phyloP scores from a whole-genome alignment of 2,888 invertebrate genomes.

The Callinectes sapidus region DNA sequence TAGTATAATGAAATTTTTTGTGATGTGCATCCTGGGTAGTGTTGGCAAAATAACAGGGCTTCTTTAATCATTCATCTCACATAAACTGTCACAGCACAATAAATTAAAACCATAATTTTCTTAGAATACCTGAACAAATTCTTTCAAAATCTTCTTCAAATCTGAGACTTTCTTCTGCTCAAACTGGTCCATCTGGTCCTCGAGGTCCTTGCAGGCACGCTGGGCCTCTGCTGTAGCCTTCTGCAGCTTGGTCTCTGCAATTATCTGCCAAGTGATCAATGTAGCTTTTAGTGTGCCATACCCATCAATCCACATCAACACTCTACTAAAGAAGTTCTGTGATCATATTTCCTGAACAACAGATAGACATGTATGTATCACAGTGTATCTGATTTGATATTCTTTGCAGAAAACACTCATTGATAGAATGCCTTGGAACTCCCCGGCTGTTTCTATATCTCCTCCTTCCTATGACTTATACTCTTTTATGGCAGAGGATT shows the following conservation, averaged over 20 bases:
- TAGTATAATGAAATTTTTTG: not conserved
- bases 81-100: not conserved
- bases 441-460: no score
- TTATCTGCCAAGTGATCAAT: not conserved
- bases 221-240: conserved; percentile 89
- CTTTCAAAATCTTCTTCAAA: conserved; percentile 83
- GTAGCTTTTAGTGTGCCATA: not conserved
- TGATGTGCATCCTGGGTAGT: not conserved
- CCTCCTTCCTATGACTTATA: no score
- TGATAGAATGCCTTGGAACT: not conserved
- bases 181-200: conserved; percentile 88
- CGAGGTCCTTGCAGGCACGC: conserved; percentile 86
- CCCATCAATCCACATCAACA: not conserved
- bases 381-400: not conserved
- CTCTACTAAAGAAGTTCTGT: not conserved
- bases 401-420: not conserved
- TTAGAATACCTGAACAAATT: conserved; percentile 78
- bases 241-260: conserved; percentile 87
- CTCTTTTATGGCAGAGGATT: no score
- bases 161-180: conserved; percentile 89
- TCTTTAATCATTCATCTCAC: not conserved
- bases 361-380: not conserved
- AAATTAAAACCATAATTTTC: not conserved
- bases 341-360: not conserved
- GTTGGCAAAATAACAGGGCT: not conserved